Conservation (phyloP, 2,888 invertebrate species). For the Mythimna albipuncta region DNA sequence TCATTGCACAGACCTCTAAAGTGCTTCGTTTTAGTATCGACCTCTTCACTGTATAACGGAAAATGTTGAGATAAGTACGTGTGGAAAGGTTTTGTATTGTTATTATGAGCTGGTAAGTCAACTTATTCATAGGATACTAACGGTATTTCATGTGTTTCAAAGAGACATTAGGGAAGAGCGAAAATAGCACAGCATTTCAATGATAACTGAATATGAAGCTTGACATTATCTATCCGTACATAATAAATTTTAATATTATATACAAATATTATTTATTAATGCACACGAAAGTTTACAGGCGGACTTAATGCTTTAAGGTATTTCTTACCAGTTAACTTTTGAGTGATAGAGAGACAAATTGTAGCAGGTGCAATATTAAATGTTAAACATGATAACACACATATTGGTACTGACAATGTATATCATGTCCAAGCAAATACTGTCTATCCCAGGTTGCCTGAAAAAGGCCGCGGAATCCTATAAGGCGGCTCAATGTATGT, state of each 20-base stretch:
- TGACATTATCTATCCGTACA: not conserved
- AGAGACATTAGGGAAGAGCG: not conserved
- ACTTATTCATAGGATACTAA: not conserved
- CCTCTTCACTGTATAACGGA: slow-evolving; percentile 7
- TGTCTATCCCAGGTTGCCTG: no score
- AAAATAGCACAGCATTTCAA: not conserved
- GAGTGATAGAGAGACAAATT: no score
- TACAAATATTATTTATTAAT: no score
- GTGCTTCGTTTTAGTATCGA: slow-evolving; percentile 51
- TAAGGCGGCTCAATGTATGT: no score
- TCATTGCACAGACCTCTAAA: slow-evolving; percentile 50
- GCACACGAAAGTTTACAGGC: no score
- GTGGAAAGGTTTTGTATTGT: slow-evolving; percentile 15
- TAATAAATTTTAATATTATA: no score
- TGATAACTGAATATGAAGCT: not conserved
- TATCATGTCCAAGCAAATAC: no score
- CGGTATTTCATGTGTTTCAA: not conserved
- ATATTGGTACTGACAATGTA: not conserved
- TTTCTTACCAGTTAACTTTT: no score
- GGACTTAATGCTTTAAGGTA: no score
- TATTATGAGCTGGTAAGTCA: not conserved
- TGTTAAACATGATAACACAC: not conserved
- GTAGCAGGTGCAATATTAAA: no score
- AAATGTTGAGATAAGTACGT: slow-evolving; percentile 5
- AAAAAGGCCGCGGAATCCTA: no score